Evolutionary conservation across 2,797 vertebrate species (phyloP).

Genomic region (Trachops cirrhosus): DNA sequence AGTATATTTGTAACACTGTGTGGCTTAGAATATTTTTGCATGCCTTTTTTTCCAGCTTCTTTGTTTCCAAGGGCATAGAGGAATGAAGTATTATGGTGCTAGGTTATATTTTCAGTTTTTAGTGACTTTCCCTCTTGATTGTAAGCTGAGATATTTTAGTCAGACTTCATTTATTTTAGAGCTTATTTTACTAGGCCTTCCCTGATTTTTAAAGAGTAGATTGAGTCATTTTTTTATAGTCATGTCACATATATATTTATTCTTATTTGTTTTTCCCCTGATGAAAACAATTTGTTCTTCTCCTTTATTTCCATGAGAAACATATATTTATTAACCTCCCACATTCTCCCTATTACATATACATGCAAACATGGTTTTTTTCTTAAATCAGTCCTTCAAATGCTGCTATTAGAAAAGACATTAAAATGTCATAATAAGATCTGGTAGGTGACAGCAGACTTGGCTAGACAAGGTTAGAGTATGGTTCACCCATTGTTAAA

Average conservation of each 20-base stretch:
- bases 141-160: background rate
- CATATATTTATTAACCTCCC: background rate
- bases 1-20: background rate
- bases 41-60: background rate
- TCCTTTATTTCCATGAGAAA: constrained; percentile 24
- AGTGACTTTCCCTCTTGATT: background rate
- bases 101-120: constrained; percentile 22
- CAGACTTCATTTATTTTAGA: background rate
- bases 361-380: constrained; percentile 48
- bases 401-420: constrained; percentile 67
- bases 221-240: constrained; percentile 5
- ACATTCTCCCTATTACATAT: background rate
- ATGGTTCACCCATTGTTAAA: constrained; percentile 70
- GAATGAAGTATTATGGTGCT: background rate
- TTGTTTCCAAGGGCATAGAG: background rate
- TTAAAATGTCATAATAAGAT: constrained; percentile 63
- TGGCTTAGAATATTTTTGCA: background rate
- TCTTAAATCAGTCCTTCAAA: constrained; percentile 60
- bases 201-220: constrained; percentile 6
- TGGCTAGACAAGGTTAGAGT: constrained; percentile 55
- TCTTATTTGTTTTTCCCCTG: constrained; percentile 12
- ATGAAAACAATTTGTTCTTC: background rate
- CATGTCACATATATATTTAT: background rate
- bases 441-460: constrained; percentile 58
- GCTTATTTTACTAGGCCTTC: background rate